Conservation (phyloP, 2,797 vertebrate genomes). For the Chaenodraco wilsoni region DNA sequence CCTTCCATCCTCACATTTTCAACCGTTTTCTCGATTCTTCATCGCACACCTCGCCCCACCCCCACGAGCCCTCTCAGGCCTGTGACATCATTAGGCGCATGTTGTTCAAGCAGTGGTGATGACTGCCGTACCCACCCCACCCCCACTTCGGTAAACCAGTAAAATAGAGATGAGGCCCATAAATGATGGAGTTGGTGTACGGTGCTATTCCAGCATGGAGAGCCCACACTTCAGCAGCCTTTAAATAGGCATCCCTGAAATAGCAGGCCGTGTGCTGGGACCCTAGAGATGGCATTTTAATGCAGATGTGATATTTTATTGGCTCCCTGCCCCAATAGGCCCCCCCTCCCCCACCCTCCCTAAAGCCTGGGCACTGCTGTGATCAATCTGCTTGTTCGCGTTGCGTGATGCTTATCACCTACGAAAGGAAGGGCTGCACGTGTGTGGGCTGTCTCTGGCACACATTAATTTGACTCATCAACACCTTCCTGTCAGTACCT, state of each 20-base stretch:
- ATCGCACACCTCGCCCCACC: constrained; percentile 35
- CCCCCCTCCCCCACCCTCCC: constrained; percentile 5
- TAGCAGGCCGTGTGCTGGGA: constrained; percentile 66
- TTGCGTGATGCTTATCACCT: constrained; percentile 66
- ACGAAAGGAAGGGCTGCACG: constrained; percentile 37
- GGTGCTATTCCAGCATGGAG: constrained; percentile 82
- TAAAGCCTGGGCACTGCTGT: constrained; percentile 39
- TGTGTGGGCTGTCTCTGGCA: constrained; percentile 40
- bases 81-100: constrained; percentile 79
- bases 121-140: constrained; percentile 55
- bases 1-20: constrained; percentile 28
- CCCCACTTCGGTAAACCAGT: constrained; percentile 78
- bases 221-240: constrained; percentile 80
- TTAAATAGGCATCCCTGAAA: constrained; percentile 86
- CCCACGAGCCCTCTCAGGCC: constrained; percentile 55
- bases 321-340: constrained; percentile 35
- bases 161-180: constrained; percentile 83
- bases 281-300: constrained; percentile 76
- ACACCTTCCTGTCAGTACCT: constrained; percentile 48
- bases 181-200: constrained; percentile 87
- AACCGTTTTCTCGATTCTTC: constrained; percentile 35
- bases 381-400: constrained; percentile 67
- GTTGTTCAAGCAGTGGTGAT: constrained; percentile 67
- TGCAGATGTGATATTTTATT: constrained; percentile 82
- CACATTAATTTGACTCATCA: constrained; percentile 42